phyloP scores from a whole-genome alignment of 2,113 vertebrate genomes.

The Okapia johnstoni region DNA sequence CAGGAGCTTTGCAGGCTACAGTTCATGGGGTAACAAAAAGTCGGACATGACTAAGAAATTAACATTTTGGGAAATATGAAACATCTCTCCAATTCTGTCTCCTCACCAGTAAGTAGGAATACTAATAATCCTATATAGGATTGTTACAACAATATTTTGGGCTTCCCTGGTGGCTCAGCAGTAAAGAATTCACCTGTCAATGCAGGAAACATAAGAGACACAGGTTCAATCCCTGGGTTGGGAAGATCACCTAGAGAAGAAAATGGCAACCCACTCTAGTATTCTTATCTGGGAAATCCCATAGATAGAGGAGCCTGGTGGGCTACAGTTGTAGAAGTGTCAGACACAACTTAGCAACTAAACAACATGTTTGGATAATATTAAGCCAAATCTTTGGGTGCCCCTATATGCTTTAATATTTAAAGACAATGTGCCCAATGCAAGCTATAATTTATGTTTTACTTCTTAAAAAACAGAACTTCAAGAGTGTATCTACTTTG shows the following conservation, averaged over 20 bases:
- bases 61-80: not conserved
- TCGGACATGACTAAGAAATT: not conserved
- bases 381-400: not conserved
- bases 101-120: not conserved
- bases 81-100: not conserved
- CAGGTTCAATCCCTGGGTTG: not conserved
- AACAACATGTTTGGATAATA: not conserved
- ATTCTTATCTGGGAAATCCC: not conserved
- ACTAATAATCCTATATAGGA: not conserved
- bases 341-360: not conserved
- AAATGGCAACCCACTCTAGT: not conserved
- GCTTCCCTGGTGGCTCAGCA: not conserved
- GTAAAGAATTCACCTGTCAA: not conserved
- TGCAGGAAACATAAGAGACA: not conserved
- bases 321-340: not conserved
- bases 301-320: not conserved
- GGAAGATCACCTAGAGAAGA: not conserved
- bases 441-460: not conserved
- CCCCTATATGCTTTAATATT: slow-evolving; percentile 13
- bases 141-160: not conserved
- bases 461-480: slow-evolving; percentile 11
- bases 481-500: not conserved
- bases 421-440: not conserved
- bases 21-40: not conserved
- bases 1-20: not conserved